Percentiles rank a stretch among this genome's conserved stretches.
Evolutionary conservation across 2,888 invertebrate species (phyloP).

Genomic region (Aricia artaxerxes): DNA sequence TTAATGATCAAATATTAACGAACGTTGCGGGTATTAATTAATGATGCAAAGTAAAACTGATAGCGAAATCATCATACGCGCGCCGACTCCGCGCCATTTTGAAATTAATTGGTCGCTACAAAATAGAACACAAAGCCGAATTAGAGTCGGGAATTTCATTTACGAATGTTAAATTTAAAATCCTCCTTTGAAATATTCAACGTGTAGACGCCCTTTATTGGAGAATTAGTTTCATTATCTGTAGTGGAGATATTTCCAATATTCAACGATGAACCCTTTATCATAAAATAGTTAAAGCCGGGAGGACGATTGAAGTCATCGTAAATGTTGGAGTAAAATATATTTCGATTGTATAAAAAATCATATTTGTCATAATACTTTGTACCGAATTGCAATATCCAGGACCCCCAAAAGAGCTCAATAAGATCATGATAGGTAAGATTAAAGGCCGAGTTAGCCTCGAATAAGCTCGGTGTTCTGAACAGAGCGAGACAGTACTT

Average conservation of each 20-base stretch:
- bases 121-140: slow-evolving; percentile 32
- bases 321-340: neutral
- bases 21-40: slow-evolving; percentile 76
- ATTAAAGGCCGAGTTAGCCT: no score
- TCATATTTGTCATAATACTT: no score
- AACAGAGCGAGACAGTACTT: no score
- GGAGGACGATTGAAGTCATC: neutral
- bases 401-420: no score
- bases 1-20: slow-evolving; percentile 80
- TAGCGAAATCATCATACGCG: slow-evolving; percentile 54
- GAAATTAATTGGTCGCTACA: slow-evolving; percentile 43
- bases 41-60: slow-evolving; percentile 69
- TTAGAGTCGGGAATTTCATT: slow-evolving; percentile 28
- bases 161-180: slow-evolving; percentile 29
- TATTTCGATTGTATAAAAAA: no score
- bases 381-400: no score
- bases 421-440: no score
- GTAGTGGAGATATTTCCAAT: slow-evolving; percentile 18
- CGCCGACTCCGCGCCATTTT: slow-evolving; percentile 23
- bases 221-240: slow-evolving; percentile 14
- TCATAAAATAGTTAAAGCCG: slow-evolving; percentile 37
- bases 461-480: no score
- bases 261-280: slow-evolving; percentile 3
- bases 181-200: slow-evolving; percentile 18
- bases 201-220: slow-evolving; percentile 1